Evolutionary conservation across 2,113 vertebrate genomes (phyloP).

Genomic region (Hydrochoerus hydrochaeris): DNA sequence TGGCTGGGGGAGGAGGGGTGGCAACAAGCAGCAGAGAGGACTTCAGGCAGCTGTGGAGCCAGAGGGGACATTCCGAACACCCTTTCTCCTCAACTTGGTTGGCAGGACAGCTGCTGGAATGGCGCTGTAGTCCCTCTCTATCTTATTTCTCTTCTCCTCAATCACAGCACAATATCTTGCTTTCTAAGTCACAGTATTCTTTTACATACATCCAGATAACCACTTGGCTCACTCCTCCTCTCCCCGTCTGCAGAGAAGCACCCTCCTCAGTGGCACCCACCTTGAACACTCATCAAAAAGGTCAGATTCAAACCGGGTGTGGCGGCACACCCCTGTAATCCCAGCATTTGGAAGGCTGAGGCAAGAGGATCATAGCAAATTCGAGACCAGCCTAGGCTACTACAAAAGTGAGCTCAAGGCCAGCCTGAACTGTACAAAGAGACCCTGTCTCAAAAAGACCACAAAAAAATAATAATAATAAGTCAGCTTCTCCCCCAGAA

Average conservation of each 20-base stretch:
- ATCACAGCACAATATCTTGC: neutral
- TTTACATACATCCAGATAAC: neutral
- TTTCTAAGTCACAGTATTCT: neutral
- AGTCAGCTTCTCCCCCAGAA: neutral
- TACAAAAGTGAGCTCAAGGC: too few species aligned
- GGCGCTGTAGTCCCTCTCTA: neutral
- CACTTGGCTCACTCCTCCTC: neutral
- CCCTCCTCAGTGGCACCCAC: neutral
- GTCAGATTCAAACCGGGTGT: neutral
- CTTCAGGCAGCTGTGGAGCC: neutral
- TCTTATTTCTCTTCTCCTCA: neutral
- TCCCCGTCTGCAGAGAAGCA: neutral
- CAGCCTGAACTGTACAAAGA: too few species aligned
- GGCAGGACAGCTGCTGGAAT: neutral
- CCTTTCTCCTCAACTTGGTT: neutral
- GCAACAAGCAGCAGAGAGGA: constrained; percentile 30
- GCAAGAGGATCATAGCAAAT: too few species aligned
- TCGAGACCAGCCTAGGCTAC: too few species aligned
- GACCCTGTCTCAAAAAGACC: too few species aligned
- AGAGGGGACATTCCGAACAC: neutral
- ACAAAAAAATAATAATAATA: too few species aligned
- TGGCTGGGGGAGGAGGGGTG: constrained; percentile 73
- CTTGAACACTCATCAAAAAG: neutral
- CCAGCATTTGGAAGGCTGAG: too few species aligned
- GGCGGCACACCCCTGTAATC: too few species aligned